These are phyloP conservation scores for Archips crataeganus DNA, from an alignment of 2,888 invertebrate genomes.

Conservation along the genomic window DNA sequence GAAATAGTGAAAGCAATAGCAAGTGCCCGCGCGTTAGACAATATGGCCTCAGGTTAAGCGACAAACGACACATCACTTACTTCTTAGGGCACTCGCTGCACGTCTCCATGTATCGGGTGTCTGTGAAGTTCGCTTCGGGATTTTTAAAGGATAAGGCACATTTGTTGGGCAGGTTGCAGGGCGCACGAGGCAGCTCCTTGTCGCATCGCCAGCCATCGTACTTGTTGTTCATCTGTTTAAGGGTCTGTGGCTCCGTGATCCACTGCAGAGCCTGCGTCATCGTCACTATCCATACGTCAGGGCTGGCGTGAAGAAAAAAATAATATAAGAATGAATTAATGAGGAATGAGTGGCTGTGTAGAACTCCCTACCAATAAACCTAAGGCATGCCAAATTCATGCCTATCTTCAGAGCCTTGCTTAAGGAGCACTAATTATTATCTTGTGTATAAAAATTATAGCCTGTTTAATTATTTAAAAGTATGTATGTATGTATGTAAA, in stretches of 20 bases:
- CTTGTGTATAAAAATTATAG: too few relatives aligned
- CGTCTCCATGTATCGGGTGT: conserved; percentile 95
- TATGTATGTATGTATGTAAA: too few relatives aligned
- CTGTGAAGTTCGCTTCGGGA: conserved; percentile 91
- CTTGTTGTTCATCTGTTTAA: conserved; percentile 86
- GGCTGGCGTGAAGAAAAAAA: conserved; percentile 77
- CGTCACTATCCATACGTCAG: conserved; percentile 95
- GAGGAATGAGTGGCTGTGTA: too few relatives aligned
- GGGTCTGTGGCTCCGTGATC: conserved; percentile 94
- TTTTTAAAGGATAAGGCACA: conserved; percentile 93
- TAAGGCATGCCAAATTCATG: too few relatives aligned
- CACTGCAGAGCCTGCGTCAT: conserved; percentile 95
- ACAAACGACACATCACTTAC: conserved; percentile 63
- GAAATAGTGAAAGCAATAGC: too few relatives aligned
- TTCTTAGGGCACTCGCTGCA: conserved; percentile 94
- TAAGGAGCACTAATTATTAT: too few relatives aligned
- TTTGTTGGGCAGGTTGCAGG: conserved; percentile 93
- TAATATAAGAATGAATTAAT: too few relatives aligned
- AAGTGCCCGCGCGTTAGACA: too few relatives aligned
- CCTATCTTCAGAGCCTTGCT: too few relatives aligned
- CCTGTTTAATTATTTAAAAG: too few relatives aligned
- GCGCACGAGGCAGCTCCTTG: conserved; percentile 89
- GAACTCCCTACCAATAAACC: too few relatives aligned
- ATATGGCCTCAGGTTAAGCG: too few relatives aligned
- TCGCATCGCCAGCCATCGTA: conserved; percentile 94